Conservation (phyloP, 2,113 vertebrate species). For the Pseudorectes ferrugineus region DNA sequence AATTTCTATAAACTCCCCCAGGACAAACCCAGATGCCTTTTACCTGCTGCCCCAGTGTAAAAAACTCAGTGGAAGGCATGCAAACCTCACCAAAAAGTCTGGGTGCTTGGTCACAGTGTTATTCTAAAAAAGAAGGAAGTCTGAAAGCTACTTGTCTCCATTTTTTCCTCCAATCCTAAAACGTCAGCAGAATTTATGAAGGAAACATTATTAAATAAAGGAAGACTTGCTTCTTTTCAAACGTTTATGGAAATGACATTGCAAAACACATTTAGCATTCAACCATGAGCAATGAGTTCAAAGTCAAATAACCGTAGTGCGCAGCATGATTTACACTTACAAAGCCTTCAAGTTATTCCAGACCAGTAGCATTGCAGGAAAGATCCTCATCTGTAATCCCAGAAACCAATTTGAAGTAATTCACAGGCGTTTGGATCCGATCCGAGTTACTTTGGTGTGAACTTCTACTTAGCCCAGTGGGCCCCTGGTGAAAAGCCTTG, state of each 20-base stretch:
- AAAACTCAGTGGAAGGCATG: not conserved
- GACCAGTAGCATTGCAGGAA: not conserved
- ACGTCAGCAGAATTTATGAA: not conserved
- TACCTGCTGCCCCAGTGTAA: not conserved
- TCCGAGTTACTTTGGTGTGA: not conserved
- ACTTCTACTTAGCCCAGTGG: not conserved
- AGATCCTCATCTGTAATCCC: not conserved
- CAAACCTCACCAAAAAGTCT: not conserved
- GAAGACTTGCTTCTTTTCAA: not conserved
- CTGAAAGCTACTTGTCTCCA: not conserved
- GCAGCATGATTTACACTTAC: accelerated
- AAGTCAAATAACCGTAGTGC: not conserved
- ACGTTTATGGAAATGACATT: not conserved
- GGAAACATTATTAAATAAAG: not conserved
- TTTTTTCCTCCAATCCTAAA: not conserved
- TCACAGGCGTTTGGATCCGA: accelerated
- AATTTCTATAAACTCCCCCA: not conserved
- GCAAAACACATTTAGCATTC: not conserved
- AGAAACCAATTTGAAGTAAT: not conserved
- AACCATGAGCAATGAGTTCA: not conserved
- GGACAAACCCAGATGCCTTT: not conserved
- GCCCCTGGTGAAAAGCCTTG: accelerated
- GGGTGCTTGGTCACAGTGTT: accelerated
- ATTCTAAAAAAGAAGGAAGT: not conserved
- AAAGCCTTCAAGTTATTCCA: not conserved